Base-by-base conservation (phyloP, 2,888 invertebrate genomes). In the Hypolimnas misippus region DNA sequence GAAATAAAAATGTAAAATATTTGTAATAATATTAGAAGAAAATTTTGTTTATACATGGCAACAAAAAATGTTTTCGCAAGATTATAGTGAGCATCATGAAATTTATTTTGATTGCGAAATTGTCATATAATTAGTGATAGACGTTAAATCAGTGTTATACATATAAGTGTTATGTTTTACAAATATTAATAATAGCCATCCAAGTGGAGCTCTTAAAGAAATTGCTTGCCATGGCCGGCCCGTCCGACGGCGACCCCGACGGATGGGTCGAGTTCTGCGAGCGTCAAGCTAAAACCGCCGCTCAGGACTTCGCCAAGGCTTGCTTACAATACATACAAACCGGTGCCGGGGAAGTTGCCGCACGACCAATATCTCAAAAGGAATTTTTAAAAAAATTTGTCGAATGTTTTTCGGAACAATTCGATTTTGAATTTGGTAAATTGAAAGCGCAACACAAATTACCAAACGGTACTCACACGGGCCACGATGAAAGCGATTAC, bases 201-300 rank as follows among this genome's bases (percentile, higher is more conserved):
- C 91, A 88, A 89, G 91, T 92, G 92, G 90, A 92, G 90, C 87
- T 91, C 79, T 68, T 92, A 84, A 88, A 83, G 87, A 89, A 83
- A 82, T 79, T 92, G 78, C 83, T 91, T 75, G 90, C 86, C 83
- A 91, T 92, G 92, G 84, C 87, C 78, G 93, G 93, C 84, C 92
- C 92, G 82, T 93, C 93, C 86, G 93, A 94, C 80, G 93, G 93
- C 76, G 94, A 94, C 72, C 84, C 93, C 81, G 94, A 94, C 81
- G 93, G 94, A 85, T 97, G 97, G 97, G 93, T 94, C 79, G 96
- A 97, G 84, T 96, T 97, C 85, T 97, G 97, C 89, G 96, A 97
- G 86, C 95, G 97, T 83, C 97, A 97, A 89, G 97, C 97, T 64
- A 94, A 95, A 77, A 94, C 95, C 66, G 96, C 97, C 62, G 97